These are phyloP conservation scores for Magallana angulata DNA, from an alignment of 1,140 invertebrate species.

Conservation along the genomic window DNA sequence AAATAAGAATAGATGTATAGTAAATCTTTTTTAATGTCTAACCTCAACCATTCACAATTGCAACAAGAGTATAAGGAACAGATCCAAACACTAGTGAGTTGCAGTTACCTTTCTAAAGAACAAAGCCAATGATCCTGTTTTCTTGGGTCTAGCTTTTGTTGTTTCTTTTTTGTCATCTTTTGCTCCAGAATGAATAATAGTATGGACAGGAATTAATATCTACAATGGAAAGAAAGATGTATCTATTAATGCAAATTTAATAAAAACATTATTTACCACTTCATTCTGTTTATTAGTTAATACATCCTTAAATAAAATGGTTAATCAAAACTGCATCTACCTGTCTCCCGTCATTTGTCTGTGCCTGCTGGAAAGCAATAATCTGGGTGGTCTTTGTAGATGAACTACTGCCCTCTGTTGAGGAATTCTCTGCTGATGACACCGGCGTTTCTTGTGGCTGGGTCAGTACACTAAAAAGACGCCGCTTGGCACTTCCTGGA, in stretches of 20 bases:
- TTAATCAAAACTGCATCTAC: conserved; percentile 49
- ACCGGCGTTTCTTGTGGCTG: conserved; percentile 32
- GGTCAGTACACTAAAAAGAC: conserved; percentile 73
- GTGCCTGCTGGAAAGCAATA: conserved; percentile 71
- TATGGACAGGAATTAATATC: conserved; percentile 71
- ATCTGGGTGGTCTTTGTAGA: conserved; percentile 47
- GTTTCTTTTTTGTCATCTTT: conserved; percentile 41
- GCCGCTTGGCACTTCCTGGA: conserved; percentile 76
- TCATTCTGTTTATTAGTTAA: no score
- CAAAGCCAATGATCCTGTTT: conserved; percentile 77
- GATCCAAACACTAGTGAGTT: no score
- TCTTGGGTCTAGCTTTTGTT: conserved; percentile 71
- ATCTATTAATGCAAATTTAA: not conserved
- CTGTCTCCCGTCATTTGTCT: conserved; percentile 73
- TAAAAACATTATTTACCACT: no score
- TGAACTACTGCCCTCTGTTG: conserved; percentile 29
- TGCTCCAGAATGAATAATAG: conserved; percentile 44
- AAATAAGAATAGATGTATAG: conserved; percentile 30
- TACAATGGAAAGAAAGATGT: conserved; percentile 49
- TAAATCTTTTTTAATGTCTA: not conserved
- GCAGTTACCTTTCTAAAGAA: conserved; percentile 79
- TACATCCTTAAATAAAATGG: not conserved
- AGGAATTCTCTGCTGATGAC: conserved; percentile 29
- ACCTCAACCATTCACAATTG: not conserved
- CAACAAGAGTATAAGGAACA: no score